Evolutionary conservation across 1,140 invertebrate species (phyloP), one percentile per base, ranked within the genome.

Genomic region (Onthophagus taurus): DNA sequence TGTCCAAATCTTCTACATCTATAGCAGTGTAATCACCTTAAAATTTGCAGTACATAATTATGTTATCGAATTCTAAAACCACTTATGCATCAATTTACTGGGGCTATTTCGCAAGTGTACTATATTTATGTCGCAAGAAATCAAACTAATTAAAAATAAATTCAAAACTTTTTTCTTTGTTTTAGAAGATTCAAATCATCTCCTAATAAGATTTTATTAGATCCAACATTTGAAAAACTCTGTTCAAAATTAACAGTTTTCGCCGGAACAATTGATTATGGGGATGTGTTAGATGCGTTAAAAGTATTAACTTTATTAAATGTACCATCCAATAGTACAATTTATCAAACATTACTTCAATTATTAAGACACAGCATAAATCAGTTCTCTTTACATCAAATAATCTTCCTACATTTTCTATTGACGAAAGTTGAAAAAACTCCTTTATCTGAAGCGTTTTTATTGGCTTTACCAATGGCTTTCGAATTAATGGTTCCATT

Each of bases 271-370:
- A 59, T 82, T 16, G 67, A 72, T 3, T 31, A 67, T 0, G 62
- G 65, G 34, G 70, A 81, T 37, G 59, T 69, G 1, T 64, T 83
- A 4, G 65, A 71, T 42, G 64, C 68, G 0, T 52, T 77, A 2
- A 81, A 77, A 66, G 54, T 72, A 8, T 54, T 83, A 3, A 58
- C 63, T 1, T 73, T 67, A 54, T 58, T 81, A 0, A 63, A 69
- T 19, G 68, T 81, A 1, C 64, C 73, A 14, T 58, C 64, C 0
- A 65, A 72, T 20, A 73, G 71, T 31, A 54, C 70, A 8, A 69
- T 81, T 12, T 59, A 75, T 13, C 75, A 80, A 63, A 69, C 72
- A 2, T 51, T 81, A 29, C 57, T 83, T 2, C 75, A 81, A 55
- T 52, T 80, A 12, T 58, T 82, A 21, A 57, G 72, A 31, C 61